Evolutionary conservation across 2,113 vertebrate genomes (phyloP).

Genomic region (Gavia stellata): DNA sequence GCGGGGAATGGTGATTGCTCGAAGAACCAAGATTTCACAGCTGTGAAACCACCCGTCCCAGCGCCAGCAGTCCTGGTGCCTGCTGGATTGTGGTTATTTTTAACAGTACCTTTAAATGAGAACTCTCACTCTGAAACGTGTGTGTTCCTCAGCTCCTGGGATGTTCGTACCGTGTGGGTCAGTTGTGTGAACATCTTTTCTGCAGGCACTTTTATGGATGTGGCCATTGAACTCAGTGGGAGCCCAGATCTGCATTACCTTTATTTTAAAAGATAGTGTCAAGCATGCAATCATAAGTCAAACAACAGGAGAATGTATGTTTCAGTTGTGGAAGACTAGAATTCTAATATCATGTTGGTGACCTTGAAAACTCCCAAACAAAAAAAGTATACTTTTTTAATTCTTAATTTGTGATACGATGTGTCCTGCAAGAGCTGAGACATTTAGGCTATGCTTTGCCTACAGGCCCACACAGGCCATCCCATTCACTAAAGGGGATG

Average conservation of each 20-base stretch:
- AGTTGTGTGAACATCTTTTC: background rate
- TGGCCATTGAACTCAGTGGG: background rate
- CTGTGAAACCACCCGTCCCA: background rate
- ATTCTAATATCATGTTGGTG: background rate
- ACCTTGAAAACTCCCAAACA: background rate
- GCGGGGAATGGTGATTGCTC: accelerated
- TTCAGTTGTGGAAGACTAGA: background rate
- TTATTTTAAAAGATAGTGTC: constrained; percentile 2
- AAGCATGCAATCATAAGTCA: background rate
- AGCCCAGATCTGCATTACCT: background rate
- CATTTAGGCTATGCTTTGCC: background rate
- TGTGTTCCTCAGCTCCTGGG: background rate
- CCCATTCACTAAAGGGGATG: background rate
- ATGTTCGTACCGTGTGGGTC: background rate
- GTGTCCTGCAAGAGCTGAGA: background rate
- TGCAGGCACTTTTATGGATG: background rate
- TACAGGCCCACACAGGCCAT: background rate
- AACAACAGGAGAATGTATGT: background rate
- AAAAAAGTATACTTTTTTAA: background rate
- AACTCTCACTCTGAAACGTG: background rate
- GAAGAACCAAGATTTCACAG: background rate
- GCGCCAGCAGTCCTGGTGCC: background rate
- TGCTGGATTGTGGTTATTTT: background rate
- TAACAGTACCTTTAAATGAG: background rate
- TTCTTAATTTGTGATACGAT: background rate